Evolutionary conservation across 2,888 invertebrate species (phyloP).

Genomic region (Noctuana brunneofusca): DNA sequence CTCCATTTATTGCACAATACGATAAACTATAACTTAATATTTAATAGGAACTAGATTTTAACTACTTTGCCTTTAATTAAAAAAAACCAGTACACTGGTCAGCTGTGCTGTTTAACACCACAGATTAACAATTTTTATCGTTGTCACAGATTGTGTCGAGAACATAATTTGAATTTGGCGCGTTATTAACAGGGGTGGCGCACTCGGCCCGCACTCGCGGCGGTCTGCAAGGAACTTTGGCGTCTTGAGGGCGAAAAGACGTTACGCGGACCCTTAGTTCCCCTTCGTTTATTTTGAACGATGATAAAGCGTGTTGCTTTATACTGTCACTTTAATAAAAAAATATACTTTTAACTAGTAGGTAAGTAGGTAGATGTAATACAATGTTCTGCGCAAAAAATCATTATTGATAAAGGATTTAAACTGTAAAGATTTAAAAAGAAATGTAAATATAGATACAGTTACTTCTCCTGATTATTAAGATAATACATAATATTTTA

Average conservation of each 20-base stretch:
- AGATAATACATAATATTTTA: too few relatives aligned
- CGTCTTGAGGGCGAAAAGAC: slow-evolving; percentile 77
- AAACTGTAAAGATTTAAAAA: too few relatives aligned
- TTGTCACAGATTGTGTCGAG: background rate
- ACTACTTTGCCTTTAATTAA: background rate
- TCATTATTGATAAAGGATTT: too few relatives aligned
- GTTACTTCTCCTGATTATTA: too few relatives aligned
- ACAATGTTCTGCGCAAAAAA: background rate
- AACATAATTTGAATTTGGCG: slow-evolving; percentile 58
- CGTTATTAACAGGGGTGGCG: slow-evolving; percentile 49
- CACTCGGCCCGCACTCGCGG: slow-evolving; percentile 69
- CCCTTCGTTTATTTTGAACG: slow-evolving; percentile 66
- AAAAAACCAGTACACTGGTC: background rate
- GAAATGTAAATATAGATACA: too few relatives aligned
- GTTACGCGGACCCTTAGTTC: slow-evolving; percentile 73
- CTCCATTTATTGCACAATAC: slow-evolving; percentile 47
- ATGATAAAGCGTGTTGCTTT: slow-evolving; percentile 63
- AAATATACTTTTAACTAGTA: background rate
- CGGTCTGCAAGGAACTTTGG: slow-evolving; percentile 74
- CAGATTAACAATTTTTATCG: background rate
- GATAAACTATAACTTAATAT: slow-evolving; percentile 17
- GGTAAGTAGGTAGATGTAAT: too few relatives aligned
- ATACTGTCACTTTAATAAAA: slow-evolving; percentile 55
- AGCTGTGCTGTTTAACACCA: background rate
- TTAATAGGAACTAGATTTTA: slow-evolving; percentile 18